Evolutionary conservation across 2,888 invertebrate genomes (phyloP), one percentile per base, ranked within the genome.

Genomic region (Heliothis peltigera): DNA sequence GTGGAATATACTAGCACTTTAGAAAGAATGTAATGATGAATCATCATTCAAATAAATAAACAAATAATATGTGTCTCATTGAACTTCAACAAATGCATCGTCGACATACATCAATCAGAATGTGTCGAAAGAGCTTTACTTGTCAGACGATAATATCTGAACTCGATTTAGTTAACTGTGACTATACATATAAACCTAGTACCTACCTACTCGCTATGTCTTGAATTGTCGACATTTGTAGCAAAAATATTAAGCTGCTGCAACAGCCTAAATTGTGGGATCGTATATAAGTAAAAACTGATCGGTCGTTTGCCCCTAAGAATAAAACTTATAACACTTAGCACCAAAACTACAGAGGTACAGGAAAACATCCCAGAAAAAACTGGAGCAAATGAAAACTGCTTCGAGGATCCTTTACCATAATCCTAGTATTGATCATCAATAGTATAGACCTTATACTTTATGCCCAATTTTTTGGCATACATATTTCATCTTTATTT

Each of bases 31-130:
- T n/a, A 51, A 22, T 61, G 44, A 49, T 61, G n/a, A 39, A 62
- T 62, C 19, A 4, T 44, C 35, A 17, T 32, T 32, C 32, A 32
- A 32, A 32, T 32, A 25, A 25, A 25, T 25, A 32, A 32, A 32
- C 32, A 32, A 32, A 44, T 65, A 44, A 62, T 39, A 35, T 39
- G 19, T 39, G 28, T 21, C 2, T 21, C 21, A 12, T 12, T 17
- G 10, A 19, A 32, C 19, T 32, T 1, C 19, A n/a, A 42, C 1
- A 39, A 49, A n/a, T 39, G 28, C 39, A 68, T 28, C 19, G 42
- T 21, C 35, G 21, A 21, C n/a, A n/a, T 4, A n/a, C 39, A 70
- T 66, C 49, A 51, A 63, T 63, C 71, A 44, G 8, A 32, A 19
- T 12, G 4, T 58, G 42, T 39, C 49, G 1, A n/a, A 15, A 49